Conservation (phyloP, 2,888 invertebrate species). For the Erannis defoliaria region DNA sequence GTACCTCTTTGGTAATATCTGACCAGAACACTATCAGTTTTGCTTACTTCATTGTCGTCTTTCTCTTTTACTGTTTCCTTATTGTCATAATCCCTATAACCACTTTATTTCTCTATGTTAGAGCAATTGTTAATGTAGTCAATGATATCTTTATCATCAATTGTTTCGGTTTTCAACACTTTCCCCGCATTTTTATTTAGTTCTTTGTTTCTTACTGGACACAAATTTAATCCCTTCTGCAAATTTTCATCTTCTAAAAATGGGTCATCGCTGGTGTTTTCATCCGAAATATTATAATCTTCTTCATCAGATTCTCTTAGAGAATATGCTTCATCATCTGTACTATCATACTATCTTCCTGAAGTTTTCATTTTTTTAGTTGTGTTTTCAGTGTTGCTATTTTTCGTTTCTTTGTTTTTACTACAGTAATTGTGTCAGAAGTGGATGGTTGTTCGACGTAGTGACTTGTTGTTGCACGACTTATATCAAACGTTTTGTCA, state of each 20-base stretch:
- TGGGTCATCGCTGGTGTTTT: constrained; percentile 10
- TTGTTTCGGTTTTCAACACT: constrained; percentile 7
- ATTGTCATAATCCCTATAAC: constrained; percentile 6
- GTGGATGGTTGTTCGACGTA: constrained; percentile 14
- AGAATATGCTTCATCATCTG: constrained; percentile 13
- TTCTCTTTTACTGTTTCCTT: constrained; percentile 18
- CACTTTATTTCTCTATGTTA: constrained; percentile 11
- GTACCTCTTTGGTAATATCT: not conserved
- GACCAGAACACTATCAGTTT: not conserved
- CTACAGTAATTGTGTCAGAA: constrained; percentile 4
- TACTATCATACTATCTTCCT: constrained; percentile 2
- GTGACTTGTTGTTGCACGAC: constrained; percentile 12
- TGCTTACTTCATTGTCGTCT: constrained; percentile 1
- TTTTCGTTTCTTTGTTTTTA: constrained; percentile 15
- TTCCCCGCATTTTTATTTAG: constrained; percentile 7
- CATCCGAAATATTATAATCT: constrained; percentile 14
- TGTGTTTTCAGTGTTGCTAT: constrained; percentile 1
- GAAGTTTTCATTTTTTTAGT: constrained; percentile 1
- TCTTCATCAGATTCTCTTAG: constrained; percentile 11
- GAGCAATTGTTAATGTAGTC: constrained; percentile 18
- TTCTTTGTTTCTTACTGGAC: constrained; percentile 8
- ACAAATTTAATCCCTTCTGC: constrained; percentile 14
- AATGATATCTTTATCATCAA: constrained; percentile 15
- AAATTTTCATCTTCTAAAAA: constrained; percentile 16
- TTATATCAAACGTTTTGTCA: constrained; percentile 10